Evolutionary conservation across 2,797 vertebrate genomes (phyloP).

Genomic region (Catostomus latipinnis): DNA sequence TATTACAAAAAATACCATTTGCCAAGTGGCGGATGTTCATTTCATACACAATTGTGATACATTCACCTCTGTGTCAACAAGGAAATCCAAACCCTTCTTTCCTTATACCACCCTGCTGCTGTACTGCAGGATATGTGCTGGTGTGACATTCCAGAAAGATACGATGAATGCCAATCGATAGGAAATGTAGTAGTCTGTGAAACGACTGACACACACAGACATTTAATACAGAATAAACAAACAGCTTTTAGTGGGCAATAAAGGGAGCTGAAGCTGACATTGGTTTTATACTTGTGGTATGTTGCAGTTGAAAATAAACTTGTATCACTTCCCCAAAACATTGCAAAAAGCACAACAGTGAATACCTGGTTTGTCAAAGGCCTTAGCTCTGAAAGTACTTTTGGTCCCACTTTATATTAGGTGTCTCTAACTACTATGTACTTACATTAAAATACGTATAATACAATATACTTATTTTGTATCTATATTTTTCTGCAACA

Average conservation of each 20-base stretch:
- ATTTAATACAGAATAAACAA: slow-evolving; percentile 41
- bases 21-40: no score
- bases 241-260: slow-evolving; percentile 12
- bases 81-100: slow-evolving; percentile 12
- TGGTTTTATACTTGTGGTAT: slow-evolving; percentile 7
- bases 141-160: slow-evolving; percentile 25
- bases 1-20: no score
- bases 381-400: not conserved
- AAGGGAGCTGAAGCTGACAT: not conserved
- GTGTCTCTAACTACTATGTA: no score
- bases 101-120: not conserved
- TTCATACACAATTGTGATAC: not conserved
- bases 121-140: slow-evolving; percentile 3
- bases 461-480: no score
- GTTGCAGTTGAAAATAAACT: slow-evolving; percentile 17
- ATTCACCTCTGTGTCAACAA: not conserved
- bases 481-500: no score
- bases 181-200: slow-evolving; percentile 24
- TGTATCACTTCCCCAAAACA: not conserved
- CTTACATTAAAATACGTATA: no score
- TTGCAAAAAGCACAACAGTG: not conserved
- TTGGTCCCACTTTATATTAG: no score
- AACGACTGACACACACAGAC: not conserved
- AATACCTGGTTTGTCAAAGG: not conserved
- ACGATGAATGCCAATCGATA: not conserved